Percentiles rank a stretch among this genome's conserved stretches.
These are phyloP conservation scores for Myoxocephalus aenaeus DNA, from an alignment of 2,797 vertebrate genomes.

Conservation along the genomic window DNA sequence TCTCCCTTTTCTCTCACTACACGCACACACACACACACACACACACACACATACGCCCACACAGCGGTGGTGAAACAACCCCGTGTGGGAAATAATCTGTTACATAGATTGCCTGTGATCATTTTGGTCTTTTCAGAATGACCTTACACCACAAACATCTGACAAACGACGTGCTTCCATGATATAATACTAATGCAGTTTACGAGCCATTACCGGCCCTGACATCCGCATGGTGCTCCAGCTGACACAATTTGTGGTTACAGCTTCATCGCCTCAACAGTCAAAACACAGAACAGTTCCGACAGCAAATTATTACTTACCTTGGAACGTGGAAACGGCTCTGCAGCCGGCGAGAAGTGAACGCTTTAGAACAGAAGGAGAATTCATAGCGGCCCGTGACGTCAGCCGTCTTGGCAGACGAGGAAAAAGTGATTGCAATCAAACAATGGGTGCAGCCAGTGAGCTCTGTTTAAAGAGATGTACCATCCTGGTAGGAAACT, in stretches of 20 bases:
- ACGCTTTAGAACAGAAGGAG: slow-evolving; percentile 28
- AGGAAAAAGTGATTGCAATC: slow-evolving; percentile 35
- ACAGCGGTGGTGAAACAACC: slow-evolving; percentile 19
- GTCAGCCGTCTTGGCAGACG: slow-evolving; percentile 26
- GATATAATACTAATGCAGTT: slow-evolving; percentile 57
- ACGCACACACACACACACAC: slow-evolving; percentile 27
- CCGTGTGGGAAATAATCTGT: slow-evolving; percentile 48
- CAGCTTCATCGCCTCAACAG: slow-evolving; percentile 59
- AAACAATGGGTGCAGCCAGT: slow-evolving; percentile 29
- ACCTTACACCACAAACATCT: slow-evolving; percentile 63
- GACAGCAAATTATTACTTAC: slow-evolving; percentile 66
- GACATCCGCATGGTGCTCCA: slow-evolving; percentile 51
- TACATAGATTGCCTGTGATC: slow-evolving; percentile 49
- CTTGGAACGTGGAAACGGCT: slow-evolving; percentile 44
- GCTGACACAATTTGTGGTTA: slow-evolving; percentile 69
- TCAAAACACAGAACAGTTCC: slow-evolving; percentile 59
- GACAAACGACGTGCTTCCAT: slow-evolving; percentile 48
- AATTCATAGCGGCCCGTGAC: slow-evolving; percentile 28
- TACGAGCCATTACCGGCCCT: slow-evolving; percentile 52
- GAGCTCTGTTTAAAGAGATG: slow-evolving; percentile 42
- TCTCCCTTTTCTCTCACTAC: slow-evolving; percentile 45
- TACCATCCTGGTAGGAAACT: slow-evolving; percentile 24
- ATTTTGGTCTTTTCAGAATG: slow-evolving; percentile 56
- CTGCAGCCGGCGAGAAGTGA: slow-evolving; percentile 30
- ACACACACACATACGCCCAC: slow-evolving; percentile 8